phyloP scores from a whole-genome alignment of 2,113 vertebrate genomes.

The Platysteira castanea region DNA sequence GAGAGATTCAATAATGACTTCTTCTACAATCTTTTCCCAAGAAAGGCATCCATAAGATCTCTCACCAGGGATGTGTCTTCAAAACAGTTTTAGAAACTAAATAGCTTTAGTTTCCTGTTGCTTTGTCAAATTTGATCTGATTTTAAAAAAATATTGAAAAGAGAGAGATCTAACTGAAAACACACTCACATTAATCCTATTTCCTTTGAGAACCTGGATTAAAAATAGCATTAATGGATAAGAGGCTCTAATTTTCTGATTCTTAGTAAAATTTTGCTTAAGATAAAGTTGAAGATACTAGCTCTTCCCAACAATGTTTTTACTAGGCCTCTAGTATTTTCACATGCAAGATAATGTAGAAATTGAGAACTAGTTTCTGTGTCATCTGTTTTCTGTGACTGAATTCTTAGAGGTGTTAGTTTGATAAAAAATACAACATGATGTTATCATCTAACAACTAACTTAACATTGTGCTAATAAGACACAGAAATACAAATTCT shows the following conservation, averaged over 20 bases:
- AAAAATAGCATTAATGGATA: neutral
- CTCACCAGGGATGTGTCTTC: neutral
- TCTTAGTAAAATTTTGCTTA: neutral
- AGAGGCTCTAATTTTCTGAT: neutral
- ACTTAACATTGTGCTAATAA: neutral
- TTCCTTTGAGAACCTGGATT: neutral
- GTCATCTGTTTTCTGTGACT: neutral
- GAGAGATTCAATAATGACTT: neutral
- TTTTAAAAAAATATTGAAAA: neutral
- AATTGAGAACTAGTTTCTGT: neutral
- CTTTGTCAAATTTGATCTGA: neutral
- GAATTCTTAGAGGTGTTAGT: neutral
- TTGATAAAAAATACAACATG: neutral
- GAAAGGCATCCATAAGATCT: neutral
- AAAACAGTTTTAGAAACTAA: neutral
- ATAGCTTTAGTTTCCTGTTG: neutral
- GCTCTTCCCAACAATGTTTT: neutral
- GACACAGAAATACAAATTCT: neutral
- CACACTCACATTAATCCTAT: neutral
- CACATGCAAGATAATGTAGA: neutral
- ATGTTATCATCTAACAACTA: neutral
- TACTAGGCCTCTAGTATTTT: neutral
- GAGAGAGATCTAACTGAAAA: neutral
- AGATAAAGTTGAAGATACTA: neutral
- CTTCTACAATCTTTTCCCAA: neutral